Percentiles rank a stretch among this genome's conserved stretches.
phyloP scores from a whole-genome alignment of 2,113 vertebrate genomes.

The Rhegmatorhina hoffmannsi region DNA sequence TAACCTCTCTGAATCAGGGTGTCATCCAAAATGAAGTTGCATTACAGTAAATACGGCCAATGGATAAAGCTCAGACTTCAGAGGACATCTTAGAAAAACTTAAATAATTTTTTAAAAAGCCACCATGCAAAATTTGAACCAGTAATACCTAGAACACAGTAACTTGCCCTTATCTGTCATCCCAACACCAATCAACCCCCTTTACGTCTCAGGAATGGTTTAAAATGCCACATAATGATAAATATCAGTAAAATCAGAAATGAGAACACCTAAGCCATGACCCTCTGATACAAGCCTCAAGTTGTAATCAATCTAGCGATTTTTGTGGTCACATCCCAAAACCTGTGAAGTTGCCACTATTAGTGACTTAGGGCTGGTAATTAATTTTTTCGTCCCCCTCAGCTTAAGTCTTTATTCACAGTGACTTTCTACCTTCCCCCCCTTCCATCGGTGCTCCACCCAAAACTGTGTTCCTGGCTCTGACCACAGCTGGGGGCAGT shows the following conservation, averaged over 20 bases:
- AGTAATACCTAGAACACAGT: not conserved
- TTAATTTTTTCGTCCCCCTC: not conserved
- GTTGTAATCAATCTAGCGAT: not conserved
- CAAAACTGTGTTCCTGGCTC: not conserved
- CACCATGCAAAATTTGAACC: not conserved
- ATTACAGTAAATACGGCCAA: not conserved
- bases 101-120: not conserved
- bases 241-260: conserved; percentile 1
- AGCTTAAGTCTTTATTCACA: not conserved
- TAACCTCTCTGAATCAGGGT: not conserved
- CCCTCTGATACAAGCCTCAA: not conserved
- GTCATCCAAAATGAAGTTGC: not conserved
- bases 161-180: not conserved
- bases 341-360: not conserved
- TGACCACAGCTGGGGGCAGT: not conserved
- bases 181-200: not conserved
- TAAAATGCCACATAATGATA: not conserved
- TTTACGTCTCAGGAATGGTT: not conserved
- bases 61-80: not conserved
- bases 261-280: not conserved
- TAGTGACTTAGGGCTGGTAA: not conserved
- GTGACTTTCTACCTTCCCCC: not conserved
- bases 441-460: not conserved
- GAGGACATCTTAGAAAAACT: not conserved
- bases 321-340: not conserved